These are phyloP conservation scores for Phyllotreta striolata DNA, from an alignment of 2,888 invertebrate species.

Conservation along the genomic window DNA sequence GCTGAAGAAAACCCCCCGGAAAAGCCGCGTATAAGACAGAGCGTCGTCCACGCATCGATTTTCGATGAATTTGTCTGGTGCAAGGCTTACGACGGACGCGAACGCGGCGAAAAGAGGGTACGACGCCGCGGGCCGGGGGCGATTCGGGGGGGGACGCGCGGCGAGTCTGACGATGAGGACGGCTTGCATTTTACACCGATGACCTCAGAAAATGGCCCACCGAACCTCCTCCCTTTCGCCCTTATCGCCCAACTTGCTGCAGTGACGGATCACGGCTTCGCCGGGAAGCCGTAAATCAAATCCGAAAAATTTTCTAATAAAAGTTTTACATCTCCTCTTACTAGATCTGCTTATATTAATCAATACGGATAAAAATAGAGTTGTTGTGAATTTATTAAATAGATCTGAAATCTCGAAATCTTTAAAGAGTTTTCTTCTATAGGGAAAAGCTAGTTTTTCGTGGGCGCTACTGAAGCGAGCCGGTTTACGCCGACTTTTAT, in stretches of 20 bases:
- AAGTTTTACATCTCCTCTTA: too few species aligned
- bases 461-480: constrained; percentile 15
- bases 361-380: too few species aligned
- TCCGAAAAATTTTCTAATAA: too few species aligned
- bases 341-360: too few species aligned
- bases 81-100: constrained; percentile 35
- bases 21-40: constrained; percentile 36
- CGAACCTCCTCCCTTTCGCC: constrained; percentile 12
- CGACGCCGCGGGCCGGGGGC: constrained; percentile 10
- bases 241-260: constrained; percentile 1
- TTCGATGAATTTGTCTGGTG: constrained; percentile 45
- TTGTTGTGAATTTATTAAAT: background rate
- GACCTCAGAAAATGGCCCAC: constrained; percentile 38
- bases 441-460: too few species aligned
- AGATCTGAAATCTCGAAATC: background rate
- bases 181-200: constrained; percentile 43
- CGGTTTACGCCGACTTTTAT: constrained; percentile 24
- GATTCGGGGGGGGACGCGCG: constrained; percentile 22
- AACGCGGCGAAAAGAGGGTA: constrained; percentile 14
- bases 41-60: constrained; percentile 43
- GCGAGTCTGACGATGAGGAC: constrained; percentile 31
- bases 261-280: constrained; percentile 8
- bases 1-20: constrained; percentile 26
- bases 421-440: background rate
- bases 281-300: too few species aligned